Conservation (phyloP, 2,888 invertebrate genomes). For the Xanthorhoe spadicearia region DNA sequence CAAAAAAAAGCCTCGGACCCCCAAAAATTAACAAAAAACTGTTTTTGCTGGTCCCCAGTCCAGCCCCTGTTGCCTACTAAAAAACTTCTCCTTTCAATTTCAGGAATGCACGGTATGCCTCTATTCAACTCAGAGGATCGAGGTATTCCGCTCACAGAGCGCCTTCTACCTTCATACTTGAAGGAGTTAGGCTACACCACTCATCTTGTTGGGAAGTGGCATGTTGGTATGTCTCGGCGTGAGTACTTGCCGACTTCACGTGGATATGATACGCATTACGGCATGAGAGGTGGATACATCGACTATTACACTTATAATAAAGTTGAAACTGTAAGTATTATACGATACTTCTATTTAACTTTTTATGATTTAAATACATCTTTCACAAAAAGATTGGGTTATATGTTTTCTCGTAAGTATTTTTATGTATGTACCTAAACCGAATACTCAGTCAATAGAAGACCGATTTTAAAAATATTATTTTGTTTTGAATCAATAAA, state of each 20-base stretch:
- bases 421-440: too few relatives aligned
- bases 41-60: too few relatives aligned
- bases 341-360: too few relatives aligned
- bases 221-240: slow-evolving; percentile 90
- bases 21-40: too few relatives aligned
- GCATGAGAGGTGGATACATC: slow-evolving; percentile 90
- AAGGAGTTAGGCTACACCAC: slow-evolving; percentile 89
- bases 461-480: too few relatives aligned
- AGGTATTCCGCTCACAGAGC: slow-evolving; percentile 81
- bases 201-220: slow-evolving; percentile 96
- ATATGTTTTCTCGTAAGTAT: too few relatives aligned
- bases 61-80: background rate
- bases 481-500: too few relatives aligned
- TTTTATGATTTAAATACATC: too few relatives aligned
- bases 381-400: too few relatives aligned
- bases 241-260: slow-evolving; percentile 89
- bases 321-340: slow-evolving; percentile 67
- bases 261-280: slow-evolving; percentile 92
- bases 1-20: too few relatives aligned
- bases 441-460: too few relatives aligned
- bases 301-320: slow-evolving; percentile 88
- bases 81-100: slow-evolving; percentile 30
- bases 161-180: slow-evolving; percentile 86
- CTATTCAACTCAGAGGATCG: slow-evolving; percentile 74
- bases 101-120: slow-evolving; percentile 78